Evolutionary conservation across 2,113 vertebrate species (phyloP), one percentile per base, ranked within the genome.

Genomic region (Calidris pygmaea): DNA sequence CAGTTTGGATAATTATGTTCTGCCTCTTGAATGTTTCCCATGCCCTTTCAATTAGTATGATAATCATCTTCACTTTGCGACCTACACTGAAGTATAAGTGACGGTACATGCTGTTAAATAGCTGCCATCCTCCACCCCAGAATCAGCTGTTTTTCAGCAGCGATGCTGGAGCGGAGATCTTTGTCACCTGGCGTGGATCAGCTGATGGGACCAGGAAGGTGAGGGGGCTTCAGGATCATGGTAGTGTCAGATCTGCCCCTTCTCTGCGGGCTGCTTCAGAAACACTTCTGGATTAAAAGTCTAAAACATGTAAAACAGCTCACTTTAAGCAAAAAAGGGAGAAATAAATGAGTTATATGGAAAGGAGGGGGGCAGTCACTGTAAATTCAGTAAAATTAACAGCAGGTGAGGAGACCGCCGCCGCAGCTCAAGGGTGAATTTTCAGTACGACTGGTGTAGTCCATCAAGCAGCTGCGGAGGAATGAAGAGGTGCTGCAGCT

Each of bases 21-120:
- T 95, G 87, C 86, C 73, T 96, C 89, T 85, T 95, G 75, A 95
- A 73, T 77, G 45, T 94, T 96, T 93, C 93, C 91, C 71, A 92
- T 97, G 91, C 94, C 93, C 89, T 96, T 96, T 94, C 95, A 97
- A 95, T 95, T 96, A 96, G 89, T 96, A 95, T 97, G 96, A 77
- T 96, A 97, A 96, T 97, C 91, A 96, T 95, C 89, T 92, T 80
- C 84, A 87, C 74, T 95, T 95, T 73, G 77, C 1, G 14, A 82
- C 89, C 89, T 71, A 73, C 68, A 59, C 91, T 80, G 84, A 82
- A 72, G 75, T 89, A 29, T 60, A 83, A 95, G 84, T 71, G 90
- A 41, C 1, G 45, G 50, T 85, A 73, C 74, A 63, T 47, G 60
- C 41, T 92, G 75, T 68, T 95, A 88, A 93, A 93, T 62, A 81